phyloP scores from a whole-genome alignment of 1,140 invertebrate species.

The Drosophila melanica region DNA sequence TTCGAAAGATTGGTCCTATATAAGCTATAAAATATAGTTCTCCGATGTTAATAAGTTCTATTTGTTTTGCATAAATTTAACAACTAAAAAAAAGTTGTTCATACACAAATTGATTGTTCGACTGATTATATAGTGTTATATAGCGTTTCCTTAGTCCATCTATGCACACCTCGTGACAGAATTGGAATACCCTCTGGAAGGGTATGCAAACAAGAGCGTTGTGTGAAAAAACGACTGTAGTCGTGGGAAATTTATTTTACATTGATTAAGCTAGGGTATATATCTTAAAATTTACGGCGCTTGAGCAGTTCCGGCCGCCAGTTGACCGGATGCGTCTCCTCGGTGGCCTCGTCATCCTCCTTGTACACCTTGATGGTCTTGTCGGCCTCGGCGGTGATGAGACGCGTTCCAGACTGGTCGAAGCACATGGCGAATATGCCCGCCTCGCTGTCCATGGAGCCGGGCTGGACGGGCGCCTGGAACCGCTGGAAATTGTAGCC shows the following conservation, averaged over 20 bases:
- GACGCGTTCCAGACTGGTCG: slow-evolving; percentile 95
- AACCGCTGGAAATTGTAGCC: slow-evolving; percentile 98
- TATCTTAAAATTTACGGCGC: slow-evolving; percentile 92
- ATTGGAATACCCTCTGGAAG: too few species aligned
- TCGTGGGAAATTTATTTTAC: slow-evolving; percentile 11
- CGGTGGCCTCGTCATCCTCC: slow-evolving; percentile 97
- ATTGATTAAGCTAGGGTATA: background rate
- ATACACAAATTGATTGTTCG: too few species aligned
- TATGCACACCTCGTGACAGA: too few species aligned
- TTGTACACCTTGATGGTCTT: slow-evolving; percentile 99
- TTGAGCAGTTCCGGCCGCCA: slow-evolving; percentile 98
- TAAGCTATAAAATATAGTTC: too few species aligned
- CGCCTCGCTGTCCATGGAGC: slow-evolving; percentile 99
- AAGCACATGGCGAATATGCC: slow-evolving; percentile 98
- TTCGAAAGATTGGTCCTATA: too few species aligned
- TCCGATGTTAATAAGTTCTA: too few species aligned
- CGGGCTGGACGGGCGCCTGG: slow-evolving; percentile 97
- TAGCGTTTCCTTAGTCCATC: too few species aligned
- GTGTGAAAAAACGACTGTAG: background rate
- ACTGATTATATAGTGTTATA: too few species aligned
- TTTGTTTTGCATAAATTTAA: too few species aligned
- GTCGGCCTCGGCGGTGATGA: slow-evolving; percentile 99
- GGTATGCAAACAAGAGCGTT: too few species aligned
- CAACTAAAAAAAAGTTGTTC: too few species aligned
- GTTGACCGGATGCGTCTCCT: slow-evolving; percentile 98